These are phyloP conservation scores for Ceryle rudis DNA, from an alignment of 2,797 vertebrate genomes.

Conservation along the genomic window DNA sequence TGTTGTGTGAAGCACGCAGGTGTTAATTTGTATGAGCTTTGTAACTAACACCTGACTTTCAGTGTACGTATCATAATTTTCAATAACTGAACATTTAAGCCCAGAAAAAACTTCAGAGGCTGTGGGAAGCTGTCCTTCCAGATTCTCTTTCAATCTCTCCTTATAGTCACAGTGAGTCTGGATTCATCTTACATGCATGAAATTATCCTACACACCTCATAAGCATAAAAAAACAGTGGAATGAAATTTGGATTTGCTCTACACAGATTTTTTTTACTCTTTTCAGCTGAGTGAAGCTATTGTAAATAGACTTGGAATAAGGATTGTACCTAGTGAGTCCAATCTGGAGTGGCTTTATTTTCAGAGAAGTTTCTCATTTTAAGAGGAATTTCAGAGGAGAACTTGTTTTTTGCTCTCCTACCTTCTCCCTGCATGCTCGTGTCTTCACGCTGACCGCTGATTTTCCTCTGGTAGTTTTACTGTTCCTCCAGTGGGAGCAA, in stretches of 20 bases:
- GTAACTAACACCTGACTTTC: slow-evolving; percentile 6
- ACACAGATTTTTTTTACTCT: not conserved
- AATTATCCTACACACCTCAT: not conserved
- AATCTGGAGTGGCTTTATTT: not conserved
- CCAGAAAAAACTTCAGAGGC: not conserved
- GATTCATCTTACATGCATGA: not conserved
- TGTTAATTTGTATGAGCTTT: slow-evolving; percentile 46
- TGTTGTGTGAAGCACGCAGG: not conserved
- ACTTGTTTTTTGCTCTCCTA: not conserved
- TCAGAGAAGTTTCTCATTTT: not conserved
- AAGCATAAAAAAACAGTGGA: not conserved
- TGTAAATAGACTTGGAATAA: not conserved
- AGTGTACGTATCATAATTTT: not conserved
- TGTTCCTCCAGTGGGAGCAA: not conserved
- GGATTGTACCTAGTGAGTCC: not conserved
- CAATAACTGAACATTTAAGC: not conserved
- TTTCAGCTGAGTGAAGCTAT: not conserved
- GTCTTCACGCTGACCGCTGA: not conserved
- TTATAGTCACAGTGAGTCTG: not conserved
- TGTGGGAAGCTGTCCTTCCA: not conserved
- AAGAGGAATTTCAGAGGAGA: not conserved
- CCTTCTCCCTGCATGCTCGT: not conserved
- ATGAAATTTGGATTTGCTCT: not conserved
- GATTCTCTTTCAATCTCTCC: not conserved
- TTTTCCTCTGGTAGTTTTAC: not conserved